Evolutionary conservation across 1,140 invertebrate genomes (phyloP).

Genomic region (Limonius californicus): DNA sequence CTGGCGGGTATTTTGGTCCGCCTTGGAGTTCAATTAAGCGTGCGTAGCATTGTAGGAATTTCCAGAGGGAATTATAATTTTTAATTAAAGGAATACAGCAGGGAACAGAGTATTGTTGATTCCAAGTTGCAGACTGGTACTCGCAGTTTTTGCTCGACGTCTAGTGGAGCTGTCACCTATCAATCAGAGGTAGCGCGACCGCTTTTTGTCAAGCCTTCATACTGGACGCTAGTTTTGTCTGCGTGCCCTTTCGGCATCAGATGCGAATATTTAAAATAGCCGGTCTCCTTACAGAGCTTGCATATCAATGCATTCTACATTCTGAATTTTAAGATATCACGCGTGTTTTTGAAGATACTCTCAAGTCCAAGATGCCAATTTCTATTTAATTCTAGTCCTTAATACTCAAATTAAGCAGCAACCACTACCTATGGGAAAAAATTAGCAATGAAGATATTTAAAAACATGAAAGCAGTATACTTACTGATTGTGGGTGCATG

Average conservation of each 20-base stretch:
- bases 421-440: too few species aligned
- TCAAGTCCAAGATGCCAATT: too few species aligned
- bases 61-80: conserved; percentile 25
- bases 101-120: conserved; percentile 19
- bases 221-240: conserved; percentile 41
- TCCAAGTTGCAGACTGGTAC: conserved; percentile 16
- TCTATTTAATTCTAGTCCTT: too few species aligned
- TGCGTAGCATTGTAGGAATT: conserved; percentile 15
- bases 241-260: conserved; percentile 32
- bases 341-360: too few species aligned
- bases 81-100: conserved; percentile 20
- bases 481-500: too few species aligned
- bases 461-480: too few species aligned
- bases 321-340: background rate
- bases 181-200: conserved; percentile 44
- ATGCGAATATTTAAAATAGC: conserved; percentile 43
- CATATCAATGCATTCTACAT: conserved; percentile 28
- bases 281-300: conserved; percentile 27
- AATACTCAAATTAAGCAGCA: too few species aligned
- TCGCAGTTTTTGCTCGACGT: conserved; percentile 36
- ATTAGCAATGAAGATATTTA: too few species aligned
- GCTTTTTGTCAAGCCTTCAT: conserved; percentile 44
- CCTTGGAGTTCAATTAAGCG: background rate
- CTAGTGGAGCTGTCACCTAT: conserved; percentile 44
- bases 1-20: too few species aligned